phyloP scores from a whole-genome alignment of 2,797 vertebrate genomes.

The Sylvilagus floridanus region DNA sequence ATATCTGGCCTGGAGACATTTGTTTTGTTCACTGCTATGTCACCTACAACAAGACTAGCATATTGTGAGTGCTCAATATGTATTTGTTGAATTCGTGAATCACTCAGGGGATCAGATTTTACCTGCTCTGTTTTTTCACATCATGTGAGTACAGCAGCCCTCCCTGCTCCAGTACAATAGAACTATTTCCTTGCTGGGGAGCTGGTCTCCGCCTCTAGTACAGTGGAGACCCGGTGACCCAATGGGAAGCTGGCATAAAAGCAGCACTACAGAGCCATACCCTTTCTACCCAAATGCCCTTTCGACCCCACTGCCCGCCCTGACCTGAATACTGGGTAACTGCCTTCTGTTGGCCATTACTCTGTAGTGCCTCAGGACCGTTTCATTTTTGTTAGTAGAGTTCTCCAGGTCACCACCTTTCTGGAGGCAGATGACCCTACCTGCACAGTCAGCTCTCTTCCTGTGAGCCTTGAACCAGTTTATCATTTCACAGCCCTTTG shows the following conservation, averaged over 20 bases:
- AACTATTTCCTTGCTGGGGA: not conserved
- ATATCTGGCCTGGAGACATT: not conserved
- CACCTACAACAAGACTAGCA: not conserved
- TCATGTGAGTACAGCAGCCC: not conserved
- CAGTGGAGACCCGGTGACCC: not conserved
- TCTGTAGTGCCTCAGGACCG: too few relatives aligned
- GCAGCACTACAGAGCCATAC: not conserved
- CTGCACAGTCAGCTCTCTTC: not conserved
- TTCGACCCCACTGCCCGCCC: not conserved
- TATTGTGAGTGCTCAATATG: not conserved
- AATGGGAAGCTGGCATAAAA: not conserved
- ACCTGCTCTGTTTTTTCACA: not conserved
- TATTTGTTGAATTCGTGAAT: not conserved
- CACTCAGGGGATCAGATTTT: not conserved
- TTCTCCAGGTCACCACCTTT: not conserved
- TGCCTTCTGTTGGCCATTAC: not conserved
- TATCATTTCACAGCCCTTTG: not conserved
- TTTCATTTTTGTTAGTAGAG: not conserved
- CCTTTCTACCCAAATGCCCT: not conserved
- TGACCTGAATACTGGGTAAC: not conserved
- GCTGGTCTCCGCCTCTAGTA: not conserved
- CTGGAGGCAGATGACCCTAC: not conserved
- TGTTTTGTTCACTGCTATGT: not conserved
- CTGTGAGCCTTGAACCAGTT: not conserved
- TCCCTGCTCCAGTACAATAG: not conserved